Conservation (phyloP, 2,888 invertebrate genomes). For the Heteromurus nitidus region DNA sequence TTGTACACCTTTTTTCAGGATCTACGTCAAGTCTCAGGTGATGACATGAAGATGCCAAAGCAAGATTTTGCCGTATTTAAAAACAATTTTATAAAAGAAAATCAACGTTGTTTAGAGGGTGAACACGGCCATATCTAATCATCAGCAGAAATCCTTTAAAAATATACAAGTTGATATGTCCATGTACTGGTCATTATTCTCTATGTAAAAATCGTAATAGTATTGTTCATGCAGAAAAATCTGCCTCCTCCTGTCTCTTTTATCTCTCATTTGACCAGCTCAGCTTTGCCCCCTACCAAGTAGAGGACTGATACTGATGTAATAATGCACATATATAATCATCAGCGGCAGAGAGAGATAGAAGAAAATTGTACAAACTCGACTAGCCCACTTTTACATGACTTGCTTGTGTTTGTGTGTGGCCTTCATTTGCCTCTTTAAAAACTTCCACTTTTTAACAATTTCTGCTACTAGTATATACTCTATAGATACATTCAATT, state of each 20-base stretch:
- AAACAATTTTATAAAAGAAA: no score
- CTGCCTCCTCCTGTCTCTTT: constrained; percentile 21
- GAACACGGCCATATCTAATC: no score
- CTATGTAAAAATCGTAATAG: no score
- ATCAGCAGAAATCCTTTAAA: no score
- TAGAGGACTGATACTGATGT: constrained; percentile 23
- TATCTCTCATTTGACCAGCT: constrained; percentile 31
- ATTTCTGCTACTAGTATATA: not conserved
- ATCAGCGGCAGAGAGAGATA: no score
- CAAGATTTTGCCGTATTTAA: no score
- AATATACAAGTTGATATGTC: no score
- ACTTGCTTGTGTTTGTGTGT: constrained; percentile 51
- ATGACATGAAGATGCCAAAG: no score
- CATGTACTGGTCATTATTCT: no score
- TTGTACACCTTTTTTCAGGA: constrained; percentile 27
- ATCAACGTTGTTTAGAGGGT: no score
- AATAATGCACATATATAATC: constrained; percentile 38
- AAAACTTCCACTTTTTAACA: not conserved
- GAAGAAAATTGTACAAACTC: constrained; percentile 58
- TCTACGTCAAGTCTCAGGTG: constrained; percentile 57
- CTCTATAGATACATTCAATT: not conserved
- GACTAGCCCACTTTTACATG: constrained; percentile 34
- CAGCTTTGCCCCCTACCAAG: constrained; percentile 26
- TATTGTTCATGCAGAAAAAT: constrained; percentile 5
- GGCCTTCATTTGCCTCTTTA: constrained; percentile 32